Evolutionary conservation across 2,797 vertebrate genomes (phyloP).

Genomic region (Aldrovandia affinis): DNA sequence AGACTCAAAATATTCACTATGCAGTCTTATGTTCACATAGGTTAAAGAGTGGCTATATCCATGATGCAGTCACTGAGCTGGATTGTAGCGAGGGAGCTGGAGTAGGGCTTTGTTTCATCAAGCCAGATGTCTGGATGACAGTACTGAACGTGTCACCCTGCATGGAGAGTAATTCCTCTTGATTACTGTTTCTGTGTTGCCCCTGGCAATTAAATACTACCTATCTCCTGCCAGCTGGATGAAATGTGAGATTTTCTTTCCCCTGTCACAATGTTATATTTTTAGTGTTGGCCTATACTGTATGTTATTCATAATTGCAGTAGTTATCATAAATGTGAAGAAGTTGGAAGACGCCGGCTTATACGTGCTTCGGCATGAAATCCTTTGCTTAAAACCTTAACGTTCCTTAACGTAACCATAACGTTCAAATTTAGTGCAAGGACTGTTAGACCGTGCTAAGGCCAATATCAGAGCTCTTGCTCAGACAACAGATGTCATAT

Average conservation of each 20-base stretch:
- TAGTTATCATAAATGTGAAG: background rate
- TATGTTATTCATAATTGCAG: background rate
- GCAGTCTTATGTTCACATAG: slow-evolving; percentile 31
- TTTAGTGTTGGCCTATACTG: background rate
- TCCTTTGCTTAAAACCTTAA: too few species aligned
- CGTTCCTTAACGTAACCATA: background rate
- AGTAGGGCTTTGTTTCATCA: slow-evolving; percentile 41
- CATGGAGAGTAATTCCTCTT: slow-evolving; percentile 58
- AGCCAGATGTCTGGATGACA: slow-evolving; percentile 56
- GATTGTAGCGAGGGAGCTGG: slow-evolving; percentile 39
- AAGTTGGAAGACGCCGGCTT: background rate
- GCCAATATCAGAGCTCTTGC: background rate
- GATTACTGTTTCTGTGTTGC: slow-evolving; percentile 49
- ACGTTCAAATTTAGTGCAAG: background rate
- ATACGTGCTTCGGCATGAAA: background rate
- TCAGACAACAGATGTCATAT: too few species aligned
- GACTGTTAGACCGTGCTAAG: background rate
- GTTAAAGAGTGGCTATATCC: slow-evolving; percentile 35
- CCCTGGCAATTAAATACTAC: slow-evolving; percentile 48
- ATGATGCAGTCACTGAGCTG: slow-evolving; percentile 55
- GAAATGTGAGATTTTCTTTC: background rate
- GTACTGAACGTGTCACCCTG: slow-evolving; percentile 50
- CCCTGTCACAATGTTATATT: too few species aligned
- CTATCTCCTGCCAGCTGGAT: slow-evolving; percentile 40
- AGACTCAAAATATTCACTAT: background rate